Percentiles rank a stretch among this genome's conserved stretches.
These are phyloP conservation scores for Epicauta chinensis DNA, from an alignment of 1,140 invertebrate species.

Conservation along the genomic window DNA sequence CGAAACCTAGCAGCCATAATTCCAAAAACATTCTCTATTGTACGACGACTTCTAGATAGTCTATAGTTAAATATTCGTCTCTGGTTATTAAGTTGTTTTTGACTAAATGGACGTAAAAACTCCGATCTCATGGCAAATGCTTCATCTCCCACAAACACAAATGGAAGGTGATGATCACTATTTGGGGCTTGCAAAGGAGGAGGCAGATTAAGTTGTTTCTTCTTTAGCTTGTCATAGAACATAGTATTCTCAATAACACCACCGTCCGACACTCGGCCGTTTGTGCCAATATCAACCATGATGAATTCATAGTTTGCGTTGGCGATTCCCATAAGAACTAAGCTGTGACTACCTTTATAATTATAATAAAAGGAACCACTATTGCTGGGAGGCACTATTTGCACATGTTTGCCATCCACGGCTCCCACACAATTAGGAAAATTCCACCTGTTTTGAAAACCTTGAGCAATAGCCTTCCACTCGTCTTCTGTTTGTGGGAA, in stretches of 20 bases:
- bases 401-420: slow-evolving; percentile 38
- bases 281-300: slow-evolving; percentile 37
- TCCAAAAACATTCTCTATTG: slow-evolving; percentile 10
- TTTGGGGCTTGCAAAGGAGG: neutral
- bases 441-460: slow-evolving; percentile 31
- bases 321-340: slow-evolving; percentile 37
- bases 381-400: slow-evolving; percentile 30
- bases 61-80: slow-evolving; percentile 12
- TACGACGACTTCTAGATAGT: neutral
- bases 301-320: slow-evolving; percentile 43
- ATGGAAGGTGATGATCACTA: neutral
- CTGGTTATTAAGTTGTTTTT: neutral
- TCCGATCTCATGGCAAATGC: neutral
- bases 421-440: slow-evolving; percentile 32
- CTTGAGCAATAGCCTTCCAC: slow-evolving; percentile 34
- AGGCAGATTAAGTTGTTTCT: slow-evolving; percentile 28
- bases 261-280: slow-evolving; percentile 38
- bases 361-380: slow-evolving; percentile 35
- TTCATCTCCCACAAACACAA: neutral
- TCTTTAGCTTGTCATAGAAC: slow-evolving; percentile 26
- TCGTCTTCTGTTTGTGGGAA: slow-evolving; percentile 27
- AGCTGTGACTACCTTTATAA: slow-evolving; percentile 33
- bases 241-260: slow-evolving; percentile 33
- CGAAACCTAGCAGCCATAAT: slow-evolving; percentile 31
- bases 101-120: neutral